A percentile compares a stretch with the other conserved stretches of the same genome.
Evolutionary conservation across 2,888 invertebrate species (phyloP).

Genomic region (Acrobasis repandana): DNA sequence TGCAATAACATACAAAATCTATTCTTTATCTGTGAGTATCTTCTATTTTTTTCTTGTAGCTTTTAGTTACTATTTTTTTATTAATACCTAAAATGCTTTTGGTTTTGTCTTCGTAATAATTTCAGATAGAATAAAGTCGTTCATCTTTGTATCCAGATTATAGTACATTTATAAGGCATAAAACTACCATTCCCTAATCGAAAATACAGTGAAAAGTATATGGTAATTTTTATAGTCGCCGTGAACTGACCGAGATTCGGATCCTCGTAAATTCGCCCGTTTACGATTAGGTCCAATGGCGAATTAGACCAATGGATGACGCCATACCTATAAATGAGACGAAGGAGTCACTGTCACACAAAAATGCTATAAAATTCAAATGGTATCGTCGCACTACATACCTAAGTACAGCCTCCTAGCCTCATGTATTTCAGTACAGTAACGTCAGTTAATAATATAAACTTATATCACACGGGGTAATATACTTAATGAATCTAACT

Average conservation of each 20-base stretch:
- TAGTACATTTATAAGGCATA: background rate
- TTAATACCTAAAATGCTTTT: no score
- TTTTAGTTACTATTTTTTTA: no score
- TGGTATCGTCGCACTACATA: background rate
- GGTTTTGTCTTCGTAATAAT: no score
- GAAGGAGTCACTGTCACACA: constrained; percentile 30
- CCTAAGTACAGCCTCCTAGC: no score
- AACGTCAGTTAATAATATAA: no score
- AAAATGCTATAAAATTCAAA: constrained; percentile 19
- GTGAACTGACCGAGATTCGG: constrained; percentile 45
- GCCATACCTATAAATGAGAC: constrained; percentile 33
- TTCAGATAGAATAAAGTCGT: background rate
- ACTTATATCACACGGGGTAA: no score
- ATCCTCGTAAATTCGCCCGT: constrained; percentile 48
- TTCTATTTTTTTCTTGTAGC: no score
- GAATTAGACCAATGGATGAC: constrained; percentile 41
- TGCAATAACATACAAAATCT: no score
- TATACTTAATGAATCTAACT: no score
- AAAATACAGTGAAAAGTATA: constrained; percentile 43
- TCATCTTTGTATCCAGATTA: background rate
- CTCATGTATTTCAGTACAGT: no score
- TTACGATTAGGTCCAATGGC: constrained; percentile 45
- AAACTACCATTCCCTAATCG: background rate
- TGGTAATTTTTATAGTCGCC: constrained; percentile 41
- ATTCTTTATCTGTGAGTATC: no score